phyloP scores from a whole-genome alignment of 1,140 invertebrate genomes.

The Chelonus insularis region DNA sequence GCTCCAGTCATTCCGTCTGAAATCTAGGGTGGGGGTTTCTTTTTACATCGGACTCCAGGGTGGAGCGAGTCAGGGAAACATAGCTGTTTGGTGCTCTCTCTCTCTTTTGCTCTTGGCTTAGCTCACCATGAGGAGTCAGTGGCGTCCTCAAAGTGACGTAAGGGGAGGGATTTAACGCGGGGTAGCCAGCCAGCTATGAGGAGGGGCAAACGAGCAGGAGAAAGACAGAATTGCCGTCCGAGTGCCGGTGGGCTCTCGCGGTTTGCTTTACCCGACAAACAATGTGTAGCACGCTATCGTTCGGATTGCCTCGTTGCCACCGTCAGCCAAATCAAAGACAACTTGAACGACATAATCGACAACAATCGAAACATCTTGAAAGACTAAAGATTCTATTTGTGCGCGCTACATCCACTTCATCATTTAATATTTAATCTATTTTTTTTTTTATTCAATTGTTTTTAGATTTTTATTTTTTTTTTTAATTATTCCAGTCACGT shows the following conservation, averaged over 20 bases:
- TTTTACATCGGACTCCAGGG: conserved; percentile 23
- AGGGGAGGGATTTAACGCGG: conserved; percentile 4
- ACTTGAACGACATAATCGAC: not conserved
- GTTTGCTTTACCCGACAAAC: conserved; percentile 36
- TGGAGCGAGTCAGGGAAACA: conserved; percentile 17
- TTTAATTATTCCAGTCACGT: not conserved
- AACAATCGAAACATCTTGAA: no score
- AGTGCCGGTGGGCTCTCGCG: conserved; percentile 18
- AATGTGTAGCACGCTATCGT: conserved; percentile 48
- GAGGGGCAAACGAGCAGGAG: conserved; percentile 3
- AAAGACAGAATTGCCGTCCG: conserved; percentile 15
- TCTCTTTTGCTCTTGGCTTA: not conserved
- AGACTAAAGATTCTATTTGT: not conserved
- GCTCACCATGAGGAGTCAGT: no score
- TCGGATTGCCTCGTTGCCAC: conserved; percentile 36
- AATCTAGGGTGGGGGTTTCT: conserved; percentile 7
- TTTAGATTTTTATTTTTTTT: not conserved
- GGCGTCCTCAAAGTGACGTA: not conserved
- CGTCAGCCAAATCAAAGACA: not conserved
- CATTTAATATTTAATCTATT: not conserved
- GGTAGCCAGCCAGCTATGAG: not conserved
- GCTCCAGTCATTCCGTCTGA: not conserved
- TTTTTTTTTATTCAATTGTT: not conserved
- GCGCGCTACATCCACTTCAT: not conserved
- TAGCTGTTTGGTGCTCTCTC: not conserved